phyloP scores from a whole-genome alignment of 2,888 invertebrate species.

The Euspilapteryx auroguttella region DNA sequence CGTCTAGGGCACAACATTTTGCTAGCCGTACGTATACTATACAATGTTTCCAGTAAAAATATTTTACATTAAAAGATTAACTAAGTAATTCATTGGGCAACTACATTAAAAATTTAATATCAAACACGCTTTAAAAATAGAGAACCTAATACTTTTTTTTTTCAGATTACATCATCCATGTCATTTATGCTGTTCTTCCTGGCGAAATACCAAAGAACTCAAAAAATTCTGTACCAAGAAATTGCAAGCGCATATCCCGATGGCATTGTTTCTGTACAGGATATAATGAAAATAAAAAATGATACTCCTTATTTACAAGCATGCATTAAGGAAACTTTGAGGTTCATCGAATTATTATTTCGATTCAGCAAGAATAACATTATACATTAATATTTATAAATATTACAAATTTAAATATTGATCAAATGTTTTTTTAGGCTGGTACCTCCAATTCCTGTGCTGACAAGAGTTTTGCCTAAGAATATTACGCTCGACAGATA shows the following conservation, averaged over 20 bases:
- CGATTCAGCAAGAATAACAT: too few species aligned
- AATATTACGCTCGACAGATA: slow-evolving; percentile 65
- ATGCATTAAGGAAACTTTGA: slow-evolving; percentile 65
- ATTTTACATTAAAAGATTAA: too few species aligned
- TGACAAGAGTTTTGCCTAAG: slow-evolving; percentile 61
- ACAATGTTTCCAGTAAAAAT: too few species aligned
- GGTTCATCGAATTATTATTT: too few species aligned
- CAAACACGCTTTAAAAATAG: too few species aligned
- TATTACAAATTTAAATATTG: neutral
- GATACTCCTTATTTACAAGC: slow-evolving; percentile 62
- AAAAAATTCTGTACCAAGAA: slow-evolving; percentile 66
- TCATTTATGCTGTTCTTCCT: slow-evolving; percentile 68
- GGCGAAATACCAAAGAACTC: slow-evolving; percentile 65
- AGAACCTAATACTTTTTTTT: too few species aligned
- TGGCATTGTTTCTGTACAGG: slow-evolving; percentile 11
- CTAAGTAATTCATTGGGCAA: too few species aligned
- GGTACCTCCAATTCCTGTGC: slow-evolving; percentile 65
- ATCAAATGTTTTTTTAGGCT: slow-evolving; percentile 45
- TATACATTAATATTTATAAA: too few species aligned
- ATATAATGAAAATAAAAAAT: slow-evolving; percentile 20
- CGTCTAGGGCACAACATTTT: too few species aligned
- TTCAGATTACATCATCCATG: slow-evolving; percentile 61
- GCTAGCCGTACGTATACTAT: too few species aligned
- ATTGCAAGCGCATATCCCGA: slow-evolving; percentile 24
- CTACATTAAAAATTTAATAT: too few species aligned